These are phyloP conservation scores for Ernsta delagoae DNA, from an alignment of 2,888 invertebrate species.

Conservation along the genomic window DNA sequence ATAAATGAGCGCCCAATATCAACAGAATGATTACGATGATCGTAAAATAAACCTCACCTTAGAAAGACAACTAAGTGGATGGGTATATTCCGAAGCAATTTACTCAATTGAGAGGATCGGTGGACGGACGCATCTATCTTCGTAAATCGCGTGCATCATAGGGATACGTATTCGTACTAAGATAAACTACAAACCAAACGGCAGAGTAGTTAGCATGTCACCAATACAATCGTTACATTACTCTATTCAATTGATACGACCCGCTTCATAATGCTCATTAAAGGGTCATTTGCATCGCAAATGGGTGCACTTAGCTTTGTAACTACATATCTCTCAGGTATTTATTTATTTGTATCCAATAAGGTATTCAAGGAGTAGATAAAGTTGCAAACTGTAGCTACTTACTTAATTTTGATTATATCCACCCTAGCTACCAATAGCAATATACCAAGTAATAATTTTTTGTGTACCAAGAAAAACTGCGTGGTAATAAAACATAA, in stretches of 20 bases:
- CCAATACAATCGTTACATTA: constrained; percentile 36
- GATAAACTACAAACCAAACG: constrained; percentile 14
- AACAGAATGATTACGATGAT: constrained; percentile 6
- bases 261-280: constrained; percentile 41
- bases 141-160: constrained; percentile 38
- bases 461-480: neutral
- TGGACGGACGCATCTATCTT: constrained; percentile 53
- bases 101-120: constrained; percentile 57
- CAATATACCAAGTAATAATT: neutral
- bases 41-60: constrained; percentile 24
- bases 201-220: constrained; percentile 31
- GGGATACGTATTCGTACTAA: constrained; percentile 22
- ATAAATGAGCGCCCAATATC: constrained; percentile 18
- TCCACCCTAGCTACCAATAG: too few species aligned
- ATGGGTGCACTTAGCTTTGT: constrained; percentile 5
- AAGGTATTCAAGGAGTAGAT: too few species aligned
- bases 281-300: constrained; percentile 34
- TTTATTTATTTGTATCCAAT: neutral
- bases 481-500: neutral
- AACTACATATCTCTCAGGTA: neutral
- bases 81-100: constrained; percentile 47
- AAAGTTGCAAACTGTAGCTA: too few species aligned
- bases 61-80: constrained; percentile 10
- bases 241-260: constrained; percentile 47
- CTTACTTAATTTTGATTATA: neutral